These are phyloP conservation scores for Lypha dubia DNA, from an alignment of 2,888 invertebrate genomes.

Conservation along the genomic window DNA sequence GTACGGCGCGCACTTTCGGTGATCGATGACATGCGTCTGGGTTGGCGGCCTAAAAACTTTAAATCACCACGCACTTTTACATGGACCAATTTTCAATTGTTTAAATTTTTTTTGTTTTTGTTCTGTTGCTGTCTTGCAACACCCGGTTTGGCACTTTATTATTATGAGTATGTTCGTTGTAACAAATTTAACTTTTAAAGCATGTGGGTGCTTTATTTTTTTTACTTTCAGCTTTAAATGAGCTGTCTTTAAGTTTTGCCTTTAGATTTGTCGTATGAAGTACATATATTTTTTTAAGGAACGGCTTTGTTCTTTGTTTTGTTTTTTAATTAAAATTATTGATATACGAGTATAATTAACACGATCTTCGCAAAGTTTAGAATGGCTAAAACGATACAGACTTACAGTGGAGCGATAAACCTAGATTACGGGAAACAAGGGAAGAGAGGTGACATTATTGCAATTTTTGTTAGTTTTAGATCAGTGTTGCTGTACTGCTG, in stretches of 20 bases:
- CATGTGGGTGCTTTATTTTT: conserved; percentile 52
- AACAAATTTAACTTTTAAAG: conserved; percentile 7
- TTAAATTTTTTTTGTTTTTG: too few species aligned
- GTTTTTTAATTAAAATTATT: conserved; percentile 15
- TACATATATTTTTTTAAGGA: conserved; percentile 50
- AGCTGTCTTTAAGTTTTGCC: conserved; percentile 17
- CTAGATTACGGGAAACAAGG: too few species aligned
- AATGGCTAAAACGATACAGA: neutral
- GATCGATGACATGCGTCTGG: conserved; percentile 75
- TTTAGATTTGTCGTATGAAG: conserved; percentile 51
- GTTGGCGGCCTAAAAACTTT: conserved; percentile 64
- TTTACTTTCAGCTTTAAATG: conserved; percentile 27
- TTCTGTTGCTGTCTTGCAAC: conserved; percentile 13
- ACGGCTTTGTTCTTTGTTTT: conserved; percentile 48
- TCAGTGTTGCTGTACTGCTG: too few species aligned
- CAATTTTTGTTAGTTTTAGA: too few species aligned
- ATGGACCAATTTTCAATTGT: conserved; percentile 70
- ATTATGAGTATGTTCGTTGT: neutral
- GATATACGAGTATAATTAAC: conserved; percentile 41
- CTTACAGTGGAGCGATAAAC: neutral
- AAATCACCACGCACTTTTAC: conserved; percentile 67
- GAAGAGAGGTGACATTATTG: too few species aligned
- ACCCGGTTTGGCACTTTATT: conserved; percentile 32
- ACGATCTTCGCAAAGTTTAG: neutral
- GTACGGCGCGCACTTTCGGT: conserved; percentile 56